Evolutionary conservation across 2,888 invertebrate genomes (phyloP), one percentile per base, ranked within the genome.

Genomic region (Drosophila mettleri): DNA sequence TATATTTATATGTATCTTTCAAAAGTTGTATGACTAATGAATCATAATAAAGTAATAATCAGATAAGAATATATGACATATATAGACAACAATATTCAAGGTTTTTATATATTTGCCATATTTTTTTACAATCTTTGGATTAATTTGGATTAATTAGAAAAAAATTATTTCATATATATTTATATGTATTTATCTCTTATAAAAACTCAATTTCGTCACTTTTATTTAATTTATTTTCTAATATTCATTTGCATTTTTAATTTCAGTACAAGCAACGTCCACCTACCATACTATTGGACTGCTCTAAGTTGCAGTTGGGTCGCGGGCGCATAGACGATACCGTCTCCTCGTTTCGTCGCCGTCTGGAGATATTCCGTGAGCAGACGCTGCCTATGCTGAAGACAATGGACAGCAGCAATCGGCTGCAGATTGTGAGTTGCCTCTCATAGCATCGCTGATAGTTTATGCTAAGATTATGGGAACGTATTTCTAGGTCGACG

Each of bases 351-450:
- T 97, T 98, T 92, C 93, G 97, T 39, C 94, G 96, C 61, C 94
- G 98, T 29, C 93, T 98, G 53, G 97, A 97, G 91, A 94, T 97
- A 67, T 98, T 98, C 93, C 94, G 98, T 1, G 97, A 97, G 86
- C 94, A 96, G 61, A 96, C 97, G 1, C 93, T 98, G 79, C 98
- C 98, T 1, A 97, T 98, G 96, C 93, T 98, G 60, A 97, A 97
- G 92, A 94, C 94, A 1, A 93, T 98, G 92, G 98, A 98, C 89
- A 95, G 95, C 80, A 95, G 95, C 73, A 96, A 95, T 87, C 94
- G 98, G 51, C 93, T 98, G 48, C 95, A 95, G 69, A 97, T 98
- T 89, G 97, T 97, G 92, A 94, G 96, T 93, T 3, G 1, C 9
- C 3, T 9, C 1, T 9, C 1, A 12, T 3, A 18, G 6, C 8